Evolutionary conservation across 1,140 invertebrate genomes (phyloP).

Genomic region (Habropoda laboriosa): DNA sequence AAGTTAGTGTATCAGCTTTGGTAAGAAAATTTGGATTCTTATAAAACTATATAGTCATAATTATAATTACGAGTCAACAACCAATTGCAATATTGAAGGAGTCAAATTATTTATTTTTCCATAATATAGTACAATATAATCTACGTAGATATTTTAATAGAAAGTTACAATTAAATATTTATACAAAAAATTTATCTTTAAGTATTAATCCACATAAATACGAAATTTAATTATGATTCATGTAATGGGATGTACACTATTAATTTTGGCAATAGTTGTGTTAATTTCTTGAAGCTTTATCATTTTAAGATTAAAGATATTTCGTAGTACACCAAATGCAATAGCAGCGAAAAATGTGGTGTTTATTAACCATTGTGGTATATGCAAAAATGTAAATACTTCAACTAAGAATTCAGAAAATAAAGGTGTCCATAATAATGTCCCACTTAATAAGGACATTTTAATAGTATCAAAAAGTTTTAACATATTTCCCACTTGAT

Average conservation of each 20-base stretch:
- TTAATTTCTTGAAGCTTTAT: conserved; percentile 56
- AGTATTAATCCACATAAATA: not conserved
- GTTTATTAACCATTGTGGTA: conserved; percentile 62
- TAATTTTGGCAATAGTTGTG: conserved; percentile 49
- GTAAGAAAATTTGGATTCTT: conserved; percentile 9
- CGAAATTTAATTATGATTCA: conserved; percentile 19
- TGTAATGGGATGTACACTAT: conserved; percentile 60
- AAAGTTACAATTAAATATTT: not conserved
- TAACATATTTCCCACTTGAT: conserved; percentile 1
- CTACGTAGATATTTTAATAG: not conserved
- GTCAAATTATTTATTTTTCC: not conserved
- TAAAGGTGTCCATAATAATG: conserved; percentile 70
- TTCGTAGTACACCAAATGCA: conserved; percentile 60
- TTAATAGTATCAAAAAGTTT: conserved; percentile 46
- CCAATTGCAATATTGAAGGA: not conserved
- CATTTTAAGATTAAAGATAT: conserved; percentile 67
- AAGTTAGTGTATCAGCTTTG: conserved; percentile 21
- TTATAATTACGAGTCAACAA: not conserved
- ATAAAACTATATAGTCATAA: not conserved
- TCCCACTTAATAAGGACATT: conserved; percentile 54
- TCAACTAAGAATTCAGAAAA: conserved; percentile 59
- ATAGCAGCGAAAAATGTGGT: conserved; percentile 56
- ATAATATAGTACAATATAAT: not conserved
- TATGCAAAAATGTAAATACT: conserved; percentile 57
- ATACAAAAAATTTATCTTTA: not conserved